phyloP scores from a whole-genome alignment of 1,140 invertebrate species.

The Phymastichus coffea region DNA sequence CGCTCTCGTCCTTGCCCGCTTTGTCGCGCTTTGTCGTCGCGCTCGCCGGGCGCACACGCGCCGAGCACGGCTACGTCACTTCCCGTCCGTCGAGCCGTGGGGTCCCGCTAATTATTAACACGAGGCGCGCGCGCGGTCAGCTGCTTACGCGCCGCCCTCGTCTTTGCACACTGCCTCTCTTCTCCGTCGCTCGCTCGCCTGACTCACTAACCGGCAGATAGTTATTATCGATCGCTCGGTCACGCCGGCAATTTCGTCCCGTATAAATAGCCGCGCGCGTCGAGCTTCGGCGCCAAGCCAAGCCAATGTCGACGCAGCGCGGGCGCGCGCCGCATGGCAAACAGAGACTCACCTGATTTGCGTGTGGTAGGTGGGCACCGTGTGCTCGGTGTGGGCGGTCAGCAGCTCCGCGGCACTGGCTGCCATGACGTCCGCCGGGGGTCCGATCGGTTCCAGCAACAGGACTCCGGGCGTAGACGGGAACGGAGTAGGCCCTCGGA shows the following conservation, averaged over 20 bases:
- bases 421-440: slow-evolving; percentile 45
- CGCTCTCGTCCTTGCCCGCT: neutral
- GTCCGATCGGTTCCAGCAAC: slow-evolving; percentile 48
- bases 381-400: slow-evolving; percentile 54
- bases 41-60: neutral
- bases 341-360: slow-evolving; percentile 50
- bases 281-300: too few relatives aligned
- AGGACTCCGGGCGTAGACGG: slow-evolving; percentile 53
- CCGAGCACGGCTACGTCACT: slow-evolving; percentile 40
- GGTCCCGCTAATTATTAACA: neutral
- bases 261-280: neutral
- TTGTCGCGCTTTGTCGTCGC: neutral
- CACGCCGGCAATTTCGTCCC: too few relatives aligned
- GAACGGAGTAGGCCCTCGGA: slow-evolving; percentile 51
- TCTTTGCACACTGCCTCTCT: too few relatives aligned
- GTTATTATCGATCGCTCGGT: too few relatives aligned
- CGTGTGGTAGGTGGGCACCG: slow-evolving; percentile 51
- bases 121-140: too few relatives aligned
- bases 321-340: neutral
- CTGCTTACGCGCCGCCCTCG: too few relatives aligned
- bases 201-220: neutral
- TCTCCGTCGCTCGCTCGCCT: too few relatives aligned
- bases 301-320: too few relatives aligned
- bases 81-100: slow-evolving; percentile 46
- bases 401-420: slow-evolving; percentile 50